Conservation (phyloP, 2,797 vertebrate genomes). For the Zenarchopterus dispar region DNA sequence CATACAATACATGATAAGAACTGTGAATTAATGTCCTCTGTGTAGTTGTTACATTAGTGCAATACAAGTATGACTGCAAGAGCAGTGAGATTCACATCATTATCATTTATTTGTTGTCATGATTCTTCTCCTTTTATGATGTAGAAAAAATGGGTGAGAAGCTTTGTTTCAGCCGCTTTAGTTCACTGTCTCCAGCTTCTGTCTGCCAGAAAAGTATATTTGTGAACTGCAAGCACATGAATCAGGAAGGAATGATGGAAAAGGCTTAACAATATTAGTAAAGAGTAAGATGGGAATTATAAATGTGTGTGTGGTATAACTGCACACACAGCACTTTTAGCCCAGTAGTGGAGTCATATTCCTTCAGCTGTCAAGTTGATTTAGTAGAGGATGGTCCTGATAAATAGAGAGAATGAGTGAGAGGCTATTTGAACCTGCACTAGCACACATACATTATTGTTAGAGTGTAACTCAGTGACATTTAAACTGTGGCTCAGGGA, state of each 20-base stretch:
- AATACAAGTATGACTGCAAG: not conserved
- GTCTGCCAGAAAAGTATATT: slow-evolving; percentile 29
- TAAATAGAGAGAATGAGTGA: slow-evolving; percentile 56
- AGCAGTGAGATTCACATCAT: not conserved
- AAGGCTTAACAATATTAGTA: slow-evolving; percentile 63
- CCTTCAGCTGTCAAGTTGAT: slow-evolving; percentile 20
- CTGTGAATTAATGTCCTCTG: too few species aligned
- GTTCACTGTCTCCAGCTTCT: slow-evolving; percentile 11
- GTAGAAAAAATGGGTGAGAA: slow-evolving; percentile 11
- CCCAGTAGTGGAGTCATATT: slow-evolving; percentile 34
- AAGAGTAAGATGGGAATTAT: slow-evolving; percentile 66
- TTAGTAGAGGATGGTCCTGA: slow-evolving; percentile 47
- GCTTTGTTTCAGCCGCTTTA: slow-evolving; percentile 2
- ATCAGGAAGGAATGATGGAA: slow-evolving; percentile 34
- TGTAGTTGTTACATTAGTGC: too few species aligned
- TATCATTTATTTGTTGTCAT: not conserved
- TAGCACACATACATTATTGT: slow-evolving; percentile 61
- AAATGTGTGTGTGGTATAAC: slow-evolving; percentile 48
- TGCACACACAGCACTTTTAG: slow-evolving; percentile 70
- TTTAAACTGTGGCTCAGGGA: slow-evolving; percentile 42
- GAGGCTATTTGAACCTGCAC: slow-evolving; percentile 56
- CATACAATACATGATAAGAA: too few species aligned
- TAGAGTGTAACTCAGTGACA: slow-evolving; percentile 57
- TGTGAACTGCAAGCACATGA: slow-evolving; percentile 13
- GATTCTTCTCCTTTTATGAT: slow-evolving; percentile 7